Evolutionary conservation across 2,888 invertebrate genomes (phyloP).

Genomic region (Gandaritis pyraliata): DNA sequence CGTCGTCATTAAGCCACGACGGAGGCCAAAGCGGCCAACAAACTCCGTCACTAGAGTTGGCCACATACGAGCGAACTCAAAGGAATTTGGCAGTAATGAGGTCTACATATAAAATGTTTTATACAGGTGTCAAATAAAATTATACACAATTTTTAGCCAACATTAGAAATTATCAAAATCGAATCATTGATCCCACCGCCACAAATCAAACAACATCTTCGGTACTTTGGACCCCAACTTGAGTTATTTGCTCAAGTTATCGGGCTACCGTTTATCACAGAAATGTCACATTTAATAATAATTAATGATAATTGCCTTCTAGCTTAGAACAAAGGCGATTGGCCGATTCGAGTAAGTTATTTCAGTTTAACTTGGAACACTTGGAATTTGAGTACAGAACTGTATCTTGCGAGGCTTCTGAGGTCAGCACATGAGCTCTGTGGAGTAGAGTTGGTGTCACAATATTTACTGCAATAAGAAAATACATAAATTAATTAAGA

Average conservation of each 20-base stretch:
- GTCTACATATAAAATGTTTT: too few species aligned
- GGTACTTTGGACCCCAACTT: constrained; percentile 58
- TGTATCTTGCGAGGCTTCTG: constrained; percentile 76
- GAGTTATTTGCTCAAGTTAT: constrained; percentile 82
- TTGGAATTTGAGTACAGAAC: constrained; percentile 81
- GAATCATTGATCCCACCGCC: constrained; percentile 50
- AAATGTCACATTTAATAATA: constrained; percentile 83
- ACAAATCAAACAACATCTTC: constrained; percentile 61
- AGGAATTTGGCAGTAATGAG: too few species aligned
- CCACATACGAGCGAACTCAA: too few species aligned
- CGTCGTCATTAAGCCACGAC: too few species aligned
- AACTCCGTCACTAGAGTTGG: too few species aligned
- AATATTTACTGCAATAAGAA: not conserved
- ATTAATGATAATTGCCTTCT: constrained; percentile 84
- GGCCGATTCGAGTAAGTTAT: constrained; percentile 82
- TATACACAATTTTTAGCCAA: too few species aligned
- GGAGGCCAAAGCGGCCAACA: too few species aligned
- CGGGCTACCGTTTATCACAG: constrained; percentile 79
- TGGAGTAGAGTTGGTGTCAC: constrained; percentile 47
- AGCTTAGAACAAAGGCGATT: constrained; percentile 83
- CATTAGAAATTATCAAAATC: constrained; percentile 35
- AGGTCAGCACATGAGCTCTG: constrained; percentile 42
- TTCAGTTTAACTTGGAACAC: constrained; percentile 79
- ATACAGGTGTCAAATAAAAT: too few species aligned
- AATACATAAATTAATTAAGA: too few species aligned